These are phyloP conservation scores for Drosophila stalkeri DNA, from an alignment of 2,888 invertebrate genomes.

Conservation along the genomic window DNA sequence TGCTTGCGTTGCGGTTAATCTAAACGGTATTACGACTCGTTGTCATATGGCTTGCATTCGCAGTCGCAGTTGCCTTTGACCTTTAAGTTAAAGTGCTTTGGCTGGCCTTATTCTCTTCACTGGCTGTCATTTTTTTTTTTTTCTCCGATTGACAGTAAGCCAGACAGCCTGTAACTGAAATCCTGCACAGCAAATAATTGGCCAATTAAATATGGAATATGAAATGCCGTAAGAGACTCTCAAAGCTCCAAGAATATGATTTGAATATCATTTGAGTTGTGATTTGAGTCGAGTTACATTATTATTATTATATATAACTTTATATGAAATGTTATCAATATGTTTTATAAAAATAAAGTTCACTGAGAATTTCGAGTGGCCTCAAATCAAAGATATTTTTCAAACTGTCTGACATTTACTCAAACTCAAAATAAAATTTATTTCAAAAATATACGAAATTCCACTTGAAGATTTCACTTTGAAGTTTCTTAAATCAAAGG, in stretches of 20 bases:
- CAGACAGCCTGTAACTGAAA: slow-evolving; percentile 1
- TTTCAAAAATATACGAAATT: not conserved
- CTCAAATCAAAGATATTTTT: not conserved
- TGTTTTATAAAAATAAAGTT: not conserved
- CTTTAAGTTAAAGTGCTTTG: slow-evolving; percentile 12
- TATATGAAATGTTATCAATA: not conserved
- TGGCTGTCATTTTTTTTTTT: slow-evolving; percentile 23
- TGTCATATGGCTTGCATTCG: not conserved
- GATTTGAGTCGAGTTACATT: not conserved
- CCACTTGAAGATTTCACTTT: not conserved
- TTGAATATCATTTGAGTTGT: not conserved
- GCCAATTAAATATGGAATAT: slow-evolving; percentile 35
- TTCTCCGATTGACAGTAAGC: slow-evolving; percentile 48
- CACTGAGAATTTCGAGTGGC: not conserved
- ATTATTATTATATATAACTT: not conserved
- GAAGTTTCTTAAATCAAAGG: not conserved
- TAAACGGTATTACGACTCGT: slow-evolving; percentile 5
- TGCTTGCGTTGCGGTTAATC: slow-evolving; percentile 20
- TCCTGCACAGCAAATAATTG: slow-evolving; percentile 26
- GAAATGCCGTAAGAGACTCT: slow-evolving; percentile 7
- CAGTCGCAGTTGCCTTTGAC: slow-evolving; percentile 41
- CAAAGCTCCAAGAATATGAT: not conserved
- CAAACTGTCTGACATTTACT: not conserved
- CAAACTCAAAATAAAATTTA: not conserved
- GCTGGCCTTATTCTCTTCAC: not conserved